phyloP scores from a whole-genome alignment of 1,140 invertebrate genomes.

The Campoletis sonorensis region DNA sequence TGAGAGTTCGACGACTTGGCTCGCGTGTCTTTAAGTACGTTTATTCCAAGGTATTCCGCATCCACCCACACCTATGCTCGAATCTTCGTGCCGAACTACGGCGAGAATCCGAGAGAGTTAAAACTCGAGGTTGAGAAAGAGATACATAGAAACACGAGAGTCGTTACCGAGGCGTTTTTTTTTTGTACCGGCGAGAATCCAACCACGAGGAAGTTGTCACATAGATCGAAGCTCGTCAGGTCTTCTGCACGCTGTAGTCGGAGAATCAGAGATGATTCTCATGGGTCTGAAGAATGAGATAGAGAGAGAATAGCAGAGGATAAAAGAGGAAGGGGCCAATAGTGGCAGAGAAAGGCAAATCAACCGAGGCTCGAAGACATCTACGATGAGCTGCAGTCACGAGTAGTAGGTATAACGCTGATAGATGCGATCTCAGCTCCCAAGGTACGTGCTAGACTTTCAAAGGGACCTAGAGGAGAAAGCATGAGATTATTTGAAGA shows the following conservation, averaged over 20 bases:
- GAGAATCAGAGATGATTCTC: constrained; percentile 37
- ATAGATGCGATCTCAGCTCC: constrained; percentile 22
- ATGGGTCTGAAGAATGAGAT: constrained; percentile 31
- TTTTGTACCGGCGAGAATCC: constrained; percentile 57
- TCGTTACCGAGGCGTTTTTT: constrained; percentile 51
- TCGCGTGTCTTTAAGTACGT: background rate
- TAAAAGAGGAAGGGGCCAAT: constrained; percentile 16
- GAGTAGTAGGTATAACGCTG: constrained; percentile 13
- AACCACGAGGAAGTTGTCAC: constrained; percentile 54
- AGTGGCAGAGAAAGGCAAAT: constrained; percentile 34
- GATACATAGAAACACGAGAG: constrained; percentile 51
- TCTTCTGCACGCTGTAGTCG: constrained; percentile 40
- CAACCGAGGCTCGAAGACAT: constrained; percentile 18
- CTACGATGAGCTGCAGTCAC: constrained; percentile 26
- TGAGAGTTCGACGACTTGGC: constrained; percentile 21
- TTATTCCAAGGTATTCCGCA: constrained; percentile 10
- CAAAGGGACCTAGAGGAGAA: constrained; percentile 20
- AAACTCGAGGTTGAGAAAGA: background rate
- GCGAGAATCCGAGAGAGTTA: constrained; percentile 35
- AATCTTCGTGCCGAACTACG: background rate
- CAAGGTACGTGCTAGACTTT: constrained; percentile 29
- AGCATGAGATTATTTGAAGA: constrained; percentile 7
- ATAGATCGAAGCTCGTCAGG: constrained; percentile 33
- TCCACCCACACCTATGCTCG: constrained; percentile 27
- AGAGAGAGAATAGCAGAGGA: background rate